phyloP scores from a whole-genome alignment of 2,113 vertebrate species.

The Ameiurus melas region DNA sequence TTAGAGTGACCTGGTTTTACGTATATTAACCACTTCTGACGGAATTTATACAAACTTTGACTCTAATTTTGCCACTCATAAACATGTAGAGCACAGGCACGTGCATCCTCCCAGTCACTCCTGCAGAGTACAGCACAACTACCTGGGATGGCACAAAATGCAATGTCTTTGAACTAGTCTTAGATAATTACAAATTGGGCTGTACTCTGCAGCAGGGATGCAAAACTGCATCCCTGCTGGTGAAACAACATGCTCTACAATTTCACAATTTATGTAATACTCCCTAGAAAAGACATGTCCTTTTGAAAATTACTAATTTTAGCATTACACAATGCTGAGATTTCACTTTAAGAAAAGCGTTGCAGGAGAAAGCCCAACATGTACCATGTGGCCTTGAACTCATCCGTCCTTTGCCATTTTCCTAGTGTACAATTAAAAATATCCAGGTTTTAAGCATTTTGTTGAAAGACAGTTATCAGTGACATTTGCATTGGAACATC shows the following conservation, averaged over 20 bases:
- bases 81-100: not conserved
- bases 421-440: not conserved
- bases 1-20: not conserved
- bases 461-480: not conserved
- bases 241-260: slow-evolving; percentile 8
- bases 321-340: slow-evolving; percentile 69
- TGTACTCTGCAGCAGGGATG: too few species aligned
- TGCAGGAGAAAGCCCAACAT: slow-evolving; percentile 23
- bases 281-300: slow-evolving; percentile 60
- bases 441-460: not conserved
- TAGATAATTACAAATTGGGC: not conserved
- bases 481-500: not conserved
- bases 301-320: slow-evolving; percentile 60
- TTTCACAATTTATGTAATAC: slow-evolving; percentile 37
- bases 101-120: not conserved
- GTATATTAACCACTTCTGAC: not conserved
- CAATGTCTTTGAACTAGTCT: not conserved
- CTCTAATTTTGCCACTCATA: not conserved
- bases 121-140: not conserved
- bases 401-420: slow-evolving; percentile 1
- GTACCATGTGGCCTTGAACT: slow-evolving; percentile 7
- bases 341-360: slow-evolving; percentile 62
- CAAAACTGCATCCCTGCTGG: slow-evolving; percentile 21
- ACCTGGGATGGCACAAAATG: not conserved
- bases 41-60: not conserved